Base-by-base conservation (phyloP, 2,888 invertebrate genomes). In the Saturnia pavonia region DNA sequence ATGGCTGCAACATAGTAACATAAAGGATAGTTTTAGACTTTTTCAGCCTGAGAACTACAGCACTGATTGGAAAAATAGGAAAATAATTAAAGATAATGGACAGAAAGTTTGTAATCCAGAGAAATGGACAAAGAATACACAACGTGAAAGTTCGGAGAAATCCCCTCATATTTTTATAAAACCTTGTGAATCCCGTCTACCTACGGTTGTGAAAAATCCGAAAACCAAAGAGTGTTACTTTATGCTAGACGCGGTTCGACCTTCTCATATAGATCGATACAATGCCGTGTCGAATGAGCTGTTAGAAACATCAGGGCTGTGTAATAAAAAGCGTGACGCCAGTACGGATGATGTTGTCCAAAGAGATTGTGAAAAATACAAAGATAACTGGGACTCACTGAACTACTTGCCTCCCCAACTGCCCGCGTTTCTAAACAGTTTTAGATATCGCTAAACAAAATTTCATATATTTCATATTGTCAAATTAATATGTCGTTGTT, bases 361-460 rank as follows among this genome's bases (percentile, higher is more conserved):
- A 65, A 8, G 60, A 27, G 9, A 45, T 19, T 40, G 8, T 67
- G 68, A 51, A n/a, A 34, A 69, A 51, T 7, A 43, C 57, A n/a
- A 54, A 8, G 42, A 25, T 57, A 69, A 69, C 71, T 85, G 82
- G 83, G 83, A 89, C 76, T 85, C 88, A 14, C 77, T 91, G 51
- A 78, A 82, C 27, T 84, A 74, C 74, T 75, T 91, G 67, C 88
- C 89, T 2, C 90, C 85, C 0, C 91, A 91, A 72, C 76, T 91
- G 42, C 91, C 91, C 11, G 70, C 76, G 12, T 91, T 91, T 78
- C 78, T 91, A 45, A 76, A 73, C 73, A 75, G 83, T 73, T 72
- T 82, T 19, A 75, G 27, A 34, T 79, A 79, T 67, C 67, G 54
- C 54, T 70, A 25, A 67, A 40, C 7, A 25, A 8, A 16, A 1